A percentile compares a stretch with the other conserved stretches of the same genome.
phyloP scores from a whole-genome alignment of 2,888 invertebrate species.

The Horisme vitalbata region DNA sequence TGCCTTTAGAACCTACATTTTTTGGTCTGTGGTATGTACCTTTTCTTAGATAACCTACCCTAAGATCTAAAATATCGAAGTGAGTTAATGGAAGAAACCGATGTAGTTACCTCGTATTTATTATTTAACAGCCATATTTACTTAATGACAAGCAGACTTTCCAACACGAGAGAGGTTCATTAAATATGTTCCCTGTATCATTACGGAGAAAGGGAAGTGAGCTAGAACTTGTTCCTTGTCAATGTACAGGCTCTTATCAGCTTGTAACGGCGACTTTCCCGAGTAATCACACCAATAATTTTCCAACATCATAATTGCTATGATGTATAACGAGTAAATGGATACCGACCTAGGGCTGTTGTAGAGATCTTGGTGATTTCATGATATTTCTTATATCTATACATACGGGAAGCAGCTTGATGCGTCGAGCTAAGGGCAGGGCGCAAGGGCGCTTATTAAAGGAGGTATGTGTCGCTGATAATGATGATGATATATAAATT shows the following conservation, averaged over 20 bases:
- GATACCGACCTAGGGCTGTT: background rate
- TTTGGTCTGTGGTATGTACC: no score
- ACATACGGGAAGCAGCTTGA: no score
- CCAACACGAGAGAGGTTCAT: conserved; percentile 11
- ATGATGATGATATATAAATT: no score
- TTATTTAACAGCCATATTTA: background rate
- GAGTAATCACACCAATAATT: conserved; percentile 22
- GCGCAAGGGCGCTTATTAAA: no score
- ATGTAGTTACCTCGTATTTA: background rate
- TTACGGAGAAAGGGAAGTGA: conserved; percentile 31
- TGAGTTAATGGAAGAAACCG: no score
- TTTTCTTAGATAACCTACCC: no score
- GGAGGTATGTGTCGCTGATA: no score
- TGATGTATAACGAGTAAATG: conserved; percentile 10
- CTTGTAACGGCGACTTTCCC: conserved; percentile 21
- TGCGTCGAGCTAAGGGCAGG: no score
- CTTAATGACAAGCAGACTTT: conserved; percentile 9
- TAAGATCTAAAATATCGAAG: no score
- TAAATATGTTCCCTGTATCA: conserved; percentile 23
- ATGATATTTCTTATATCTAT: background rate
- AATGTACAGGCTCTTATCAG: conserved; percentile 30
- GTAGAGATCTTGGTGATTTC: background rate
- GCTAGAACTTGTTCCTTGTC: conserved; percentile 23
- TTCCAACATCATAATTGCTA: conserved; percentile 12
- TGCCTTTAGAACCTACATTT: no score